These are phyloP conservation scores for Lycocorax pyrrhopterus DNA, from an alignment of 2,113 vertebrate genomes.

Conservation along the genomic window DNA sequence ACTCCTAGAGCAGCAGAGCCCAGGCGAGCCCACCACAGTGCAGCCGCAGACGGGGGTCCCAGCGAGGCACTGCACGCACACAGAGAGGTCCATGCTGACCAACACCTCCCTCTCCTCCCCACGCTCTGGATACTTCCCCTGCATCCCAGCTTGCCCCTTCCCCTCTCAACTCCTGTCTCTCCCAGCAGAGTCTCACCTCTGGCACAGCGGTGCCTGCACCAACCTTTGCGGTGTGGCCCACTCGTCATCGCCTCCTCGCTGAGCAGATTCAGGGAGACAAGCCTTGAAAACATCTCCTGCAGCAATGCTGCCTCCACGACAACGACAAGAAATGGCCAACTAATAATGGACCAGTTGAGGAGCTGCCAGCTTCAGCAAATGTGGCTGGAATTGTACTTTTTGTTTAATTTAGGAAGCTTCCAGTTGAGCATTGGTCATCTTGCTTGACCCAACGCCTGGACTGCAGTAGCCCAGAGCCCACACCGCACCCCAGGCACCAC, in stretches of 20 bases:
- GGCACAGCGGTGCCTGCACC: background rate
- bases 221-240: fast-evolving
- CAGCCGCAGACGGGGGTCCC: fast-evolving
- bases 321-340: background rate
- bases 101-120: background rate
- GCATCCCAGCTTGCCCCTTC: background rate
- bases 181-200: fast-evolving
- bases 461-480: background rate
- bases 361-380: background rate
- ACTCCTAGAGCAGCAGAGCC: background rate
- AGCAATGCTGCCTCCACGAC: background rate
- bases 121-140: fast-evolving
- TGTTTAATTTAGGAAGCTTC: background rate
- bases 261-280: background rate
- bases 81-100: background rate
- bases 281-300: background rate
- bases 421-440: background rate
- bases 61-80: fast-evolving
- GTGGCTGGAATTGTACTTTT: background rate
- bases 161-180: background rate
- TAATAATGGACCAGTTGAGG: background rate
- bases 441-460: background rate
- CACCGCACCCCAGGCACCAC: background rate
- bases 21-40: fast-evolving
- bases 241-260: fast-evolving